phyloP scores from a whole-genome alignment of 2,113 vertebrate genomes.

The Formicarius rufipectus region DNA sequence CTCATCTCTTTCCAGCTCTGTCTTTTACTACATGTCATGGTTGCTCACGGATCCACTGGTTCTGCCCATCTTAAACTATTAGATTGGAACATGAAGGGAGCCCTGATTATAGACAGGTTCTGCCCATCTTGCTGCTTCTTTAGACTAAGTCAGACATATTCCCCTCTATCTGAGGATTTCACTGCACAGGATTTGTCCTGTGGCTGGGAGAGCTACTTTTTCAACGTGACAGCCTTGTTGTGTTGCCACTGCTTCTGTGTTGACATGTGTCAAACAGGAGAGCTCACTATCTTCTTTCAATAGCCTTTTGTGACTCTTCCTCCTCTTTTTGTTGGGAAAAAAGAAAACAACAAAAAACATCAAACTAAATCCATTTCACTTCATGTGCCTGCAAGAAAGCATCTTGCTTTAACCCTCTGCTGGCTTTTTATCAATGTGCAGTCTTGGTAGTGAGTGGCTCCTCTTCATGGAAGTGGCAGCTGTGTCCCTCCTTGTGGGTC shows the following conservation, averaged over 20 bases:
- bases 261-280: neutral
- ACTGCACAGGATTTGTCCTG: neutral
- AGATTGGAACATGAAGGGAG: neutral
- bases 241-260: neutral
- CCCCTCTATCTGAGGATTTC: neutral
- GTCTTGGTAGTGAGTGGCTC: neutral
- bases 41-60: neutral
- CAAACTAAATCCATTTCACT: slow-evolving; percentile 15
- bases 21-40: neutral
- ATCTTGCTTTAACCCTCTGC: slow-evolving; percentile 23
- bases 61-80: neutral
- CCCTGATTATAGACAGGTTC: neutral
- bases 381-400: slow-evolving; percentile 1
- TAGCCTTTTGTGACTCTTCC: neutral
- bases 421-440: neutral
- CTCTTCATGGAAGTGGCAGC: neutral
- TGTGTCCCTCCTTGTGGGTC: neutral
- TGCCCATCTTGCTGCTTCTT: neutral
- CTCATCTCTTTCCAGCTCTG: neutral
- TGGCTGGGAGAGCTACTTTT: neutral
- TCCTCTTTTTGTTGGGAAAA: neutral
- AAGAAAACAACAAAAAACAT: too few species aligned
- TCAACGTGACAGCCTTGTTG: neutral
- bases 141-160: neutral
- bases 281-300: neutral